Conservation (phyloP, 2,888 invertebrate species). For the Drosophila setosimentum region DNA sequence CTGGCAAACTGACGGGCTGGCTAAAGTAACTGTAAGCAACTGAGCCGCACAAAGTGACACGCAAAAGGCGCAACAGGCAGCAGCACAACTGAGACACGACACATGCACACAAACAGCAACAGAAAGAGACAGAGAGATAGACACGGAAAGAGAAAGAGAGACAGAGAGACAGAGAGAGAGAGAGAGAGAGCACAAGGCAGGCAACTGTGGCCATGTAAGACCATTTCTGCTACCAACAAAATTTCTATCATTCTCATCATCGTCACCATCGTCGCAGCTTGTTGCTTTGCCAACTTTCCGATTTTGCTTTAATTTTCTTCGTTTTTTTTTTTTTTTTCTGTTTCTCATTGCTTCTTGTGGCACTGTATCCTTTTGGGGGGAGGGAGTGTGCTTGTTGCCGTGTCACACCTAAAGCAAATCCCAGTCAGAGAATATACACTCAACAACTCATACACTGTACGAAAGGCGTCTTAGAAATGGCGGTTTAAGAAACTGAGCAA, state of each 20-base stretch:
- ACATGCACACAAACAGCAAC: conserved; percentile 10
- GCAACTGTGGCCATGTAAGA: conserved; percentile 53
- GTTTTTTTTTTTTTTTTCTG: background rate
- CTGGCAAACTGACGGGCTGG: conserved; percentile 12
- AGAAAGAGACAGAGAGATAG: background rate
- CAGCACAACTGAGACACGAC: conserved; percentile 19
- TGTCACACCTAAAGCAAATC: conserved; percentile 47
- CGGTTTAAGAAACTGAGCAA: conserved; percentile 2
- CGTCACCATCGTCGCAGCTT: conserved; percentile 73
- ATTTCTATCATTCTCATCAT: conserved; percentile 48
- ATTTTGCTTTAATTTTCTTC: conserved; percentile 20
- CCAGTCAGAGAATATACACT: conserved; percentile 4
- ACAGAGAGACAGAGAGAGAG: background rate
- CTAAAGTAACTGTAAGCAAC: conserved; percentile 61
- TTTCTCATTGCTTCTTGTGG: conserved; percentile 1
- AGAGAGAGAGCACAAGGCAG: conserved; percentile 11
- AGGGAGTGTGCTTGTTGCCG: conserved; percentile 11
- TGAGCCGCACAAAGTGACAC: conserved; percentile 61
- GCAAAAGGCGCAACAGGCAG: conserved; percentile 79
- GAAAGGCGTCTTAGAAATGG: conserved; percentile 1
- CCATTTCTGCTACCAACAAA: conserved; percentile 45
- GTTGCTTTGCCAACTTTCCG: conserved; percentile 77
- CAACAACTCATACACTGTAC: conserved; percentile 28
- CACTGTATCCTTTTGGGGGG: background rate
- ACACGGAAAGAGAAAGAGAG: background rate